phyloP scores from a whole-genome alignment of 2,888 invertebrate species.

The Oscheius sp. region DNA sequence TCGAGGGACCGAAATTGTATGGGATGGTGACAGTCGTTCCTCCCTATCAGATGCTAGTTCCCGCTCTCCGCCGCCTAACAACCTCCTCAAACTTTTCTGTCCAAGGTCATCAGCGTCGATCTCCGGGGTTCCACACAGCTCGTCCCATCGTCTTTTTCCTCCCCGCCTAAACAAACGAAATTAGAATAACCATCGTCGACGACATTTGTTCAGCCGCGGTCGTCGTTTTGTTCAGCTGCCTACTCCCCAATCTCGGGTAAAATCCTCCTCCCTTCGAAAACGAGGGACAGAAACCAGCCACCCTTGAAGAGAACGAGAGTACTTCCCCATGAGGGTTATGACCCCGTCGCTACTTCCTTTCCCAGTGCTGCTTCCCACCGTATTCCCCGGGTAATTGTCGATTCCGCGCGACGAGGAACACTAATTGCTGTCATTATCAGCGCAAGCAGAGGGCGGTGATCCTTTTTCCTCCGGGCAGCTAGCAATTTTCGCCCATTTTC shows the following conservation, averaged over 20 bases:
- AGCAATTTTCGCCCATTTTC: not conserved
- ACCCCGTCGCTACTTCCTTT: slow-evolving; percentile 3
- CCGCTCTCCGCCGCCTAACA: no score
- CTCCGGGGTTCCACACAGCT: no score
- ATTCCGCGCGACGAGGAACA: slow-evolving; percentile 27
- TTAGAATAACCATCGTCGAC: not conserved
- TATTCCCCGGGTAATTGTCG: not conserved
- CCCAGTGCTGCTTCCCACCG: no score
- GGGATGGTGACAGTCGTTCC: no score
- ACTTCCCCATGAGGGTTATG: slow-evolving; percentile 20
- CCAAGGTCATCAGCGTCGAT: no score
- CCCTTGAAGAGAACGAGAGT: not conserved
- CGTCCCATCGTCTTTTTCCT: no score
- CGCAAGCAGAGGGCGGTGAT: slow-evolving; percentile 2
- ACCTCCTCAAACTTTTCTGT: no score
- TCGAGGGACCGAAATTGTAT: no score
- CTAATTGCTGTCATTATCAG: slow-evolving; percentile 31
- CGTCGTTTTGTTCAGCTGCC: slow-evolving; percentile 13
- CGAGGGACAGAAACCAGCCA: slow-evolving; percentile 6
- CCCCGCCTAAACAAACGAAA: not conserved
- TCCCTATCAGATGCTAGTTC: no score
- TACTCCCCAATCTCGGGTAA: no score
- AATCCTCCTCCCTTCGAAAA: not conserved
- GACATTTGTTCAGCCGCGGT: slow-evolving; percentile 19
- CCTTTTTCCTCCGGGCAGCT: not conserved